These are phyloP conservation scores for Hypomecis punctinalis DNA, from an alignment of 2,888 invertebrate species.

Conservation along the genomic window DNA sequence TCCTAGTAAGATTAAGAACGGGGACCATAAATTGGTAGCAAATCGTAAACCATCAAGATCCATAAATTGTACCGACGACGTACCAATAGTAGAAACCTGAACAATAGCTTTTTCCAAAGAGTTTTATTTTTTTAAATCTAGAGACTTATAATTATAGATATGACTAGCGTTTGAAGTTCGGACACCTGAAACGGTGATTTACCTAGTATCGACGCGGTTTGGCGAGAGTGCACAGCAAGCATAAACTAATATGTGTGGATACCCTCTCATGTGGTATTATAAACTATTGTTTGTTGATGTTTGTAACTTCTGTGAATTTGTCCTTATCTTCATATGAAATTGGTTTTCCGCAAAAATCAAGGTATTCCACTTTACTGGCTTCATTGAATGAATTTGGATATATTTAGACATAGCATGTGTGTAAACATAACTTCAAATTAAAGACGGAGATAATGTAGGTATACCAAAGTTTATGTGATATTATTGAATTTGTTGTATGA, in stretches of 20 bases:
- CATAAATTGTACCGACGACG: no score
- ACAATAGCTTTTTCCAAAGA: no score
- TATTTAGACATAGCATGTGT: background rate
- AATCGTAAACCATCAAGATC: no score
- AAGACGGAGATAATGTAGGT: background rate
- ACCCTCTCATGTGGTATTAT: background rate
- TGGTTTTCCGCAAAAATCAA: conserved; percentile 3
- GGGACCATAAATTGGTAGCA: no score
- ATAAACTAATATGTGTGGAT: background rate
- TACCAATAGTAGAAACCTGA: no score
- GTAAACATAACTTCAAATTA: background rate
- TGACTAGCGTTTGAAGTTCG: no score
- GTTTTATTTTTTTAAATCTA: no score
- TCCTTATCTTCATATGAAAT: conserved; percentile 1
- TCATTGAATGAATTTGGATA: background rate
- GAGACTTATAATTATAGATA: no score
- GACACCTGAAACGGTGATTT: no score
- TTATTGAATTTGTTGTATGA: conserved; percentile 15
- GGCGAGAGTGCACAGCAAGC: no score
- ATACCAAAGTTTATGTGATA: conserved; percentile 37
- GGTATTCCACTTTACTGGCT: background rate
- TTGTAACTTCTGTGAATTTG: conserved; percentile 21
- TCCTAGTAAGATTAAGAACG: no score
- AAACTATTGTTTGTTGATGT: conserved; percentile 1
- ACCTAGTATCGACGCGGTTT: no score